These are phyloP conservation scores for Chymomyza fuscimana DNA, from an alignment of 2,888 invertebrate genomes.

Conservation along the genomic window DNA sequence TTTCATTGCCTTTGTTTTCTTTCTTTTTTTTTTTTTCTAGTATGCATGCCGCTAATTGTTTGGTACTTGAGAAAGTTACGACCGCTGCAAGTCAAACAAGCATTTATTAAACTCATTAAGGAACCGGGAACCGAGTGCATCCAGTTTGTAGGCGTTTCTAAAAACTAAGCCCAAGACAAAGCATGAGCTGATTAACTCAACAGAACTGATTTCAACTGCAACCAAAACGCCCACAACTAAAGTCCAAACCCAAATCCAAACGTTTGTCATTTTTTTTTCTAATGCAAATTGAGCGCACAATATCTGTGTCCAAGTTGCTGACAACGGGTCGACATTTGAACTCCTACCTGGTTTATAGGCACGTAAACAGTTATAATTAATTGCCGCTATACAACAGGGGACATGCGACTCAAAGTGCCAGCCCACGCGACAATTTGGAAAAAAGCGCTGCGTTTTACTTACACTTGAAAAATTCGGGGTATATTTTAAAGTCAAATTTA, in stretches of 20 bases:
- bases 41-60: slow-evolving; percentile 67
- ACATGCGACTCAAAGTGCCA: not conserved
- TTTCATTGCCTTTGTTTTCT: not conserved
- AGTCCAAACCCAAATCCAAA: not conserved
- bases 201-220: not conserved
- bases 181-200: not conserved
- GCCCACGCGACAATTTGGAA: slow-evolving; percentile 42
- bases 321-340: slow-evolving; percentile 34
- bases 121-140: slow-evolving; percentile 33
- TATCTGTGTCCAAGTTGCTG: not conserved
- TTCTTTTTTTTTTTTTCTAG: not conserved
- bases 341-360: slow-evolving; percentile 50
- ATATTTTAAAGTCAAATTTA: not conserved
- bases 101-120: slow-evolving; percentile 69
- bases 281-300: not conserved
- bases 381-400: slow-evolving; percentile 42
- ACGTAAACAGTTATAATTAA: slow-evolving; percentile 68
- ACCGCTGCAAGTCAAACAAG: slow-evolving; percentile 64
- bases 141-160: not conserved
- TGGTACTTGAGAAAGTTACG: slow-evolving; percentile 67
- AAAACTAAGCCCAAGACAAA: not conserved
- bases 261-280: not conserved
- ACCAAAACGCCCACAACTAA: not conserved
- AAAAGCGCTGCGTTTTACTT: slow-evolving; percentile 34
- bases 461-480: not conserved